Conservation (phyloP, 2,797 vertebrate species). For the Sebastes kiyomatsui region DNA sequence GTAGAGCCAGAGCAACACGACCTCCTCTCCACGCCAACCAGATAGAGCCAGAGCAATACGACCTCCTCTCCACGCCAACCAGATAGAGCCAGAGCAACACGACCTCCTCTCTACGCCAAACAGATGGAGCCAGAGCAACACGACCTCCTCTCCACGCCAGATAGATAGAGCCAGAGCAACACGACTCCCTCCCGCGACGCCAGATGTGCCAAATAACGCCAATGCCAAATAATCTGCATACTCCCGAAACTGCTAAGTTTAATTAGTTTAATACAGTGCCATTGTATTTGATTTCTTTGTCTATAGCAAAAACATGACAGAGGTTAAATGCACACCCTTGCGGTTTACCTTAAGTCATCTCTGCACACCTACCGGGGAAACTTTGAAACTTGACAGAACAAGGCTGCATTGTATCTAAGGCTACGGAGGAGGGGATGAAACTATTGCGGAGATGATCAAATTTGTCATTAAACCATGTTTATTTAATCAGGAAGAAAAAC, state of each 20-base stretch:
- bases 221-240: not conserved
- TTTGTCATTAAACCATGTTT: slow-evolving; percentile 1
- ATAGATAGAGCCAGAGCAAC: no score
- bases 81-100: no score
- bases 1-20: no score
- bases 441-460: not conserved
- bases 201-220: no score
- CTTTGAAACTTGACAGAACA: not conserved
- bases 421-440: not conserved
- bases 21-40: no score
- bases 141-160: no score
- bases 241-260: not conserved
- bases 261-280: not conserved
- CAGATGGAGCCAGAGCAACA: no score
- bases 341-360: not conserved
- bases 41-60: no score
- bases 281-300: not conserved
- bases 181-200: no score
- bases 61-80: no score
- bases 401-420: not conserved
- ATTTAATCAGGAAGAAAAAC: not conserved
- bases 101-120: no score
- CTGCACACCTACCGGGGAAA: not conserved
- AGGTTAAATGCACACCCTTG: not conserved
- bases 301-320: not conserved